A percentile compares a stretch with the other conserved stretches of the same genome.
Evolutionary conservation across 2,113 vertebrate species (phyloP).

Genomic region (Chaetodon auriga): DNA sequence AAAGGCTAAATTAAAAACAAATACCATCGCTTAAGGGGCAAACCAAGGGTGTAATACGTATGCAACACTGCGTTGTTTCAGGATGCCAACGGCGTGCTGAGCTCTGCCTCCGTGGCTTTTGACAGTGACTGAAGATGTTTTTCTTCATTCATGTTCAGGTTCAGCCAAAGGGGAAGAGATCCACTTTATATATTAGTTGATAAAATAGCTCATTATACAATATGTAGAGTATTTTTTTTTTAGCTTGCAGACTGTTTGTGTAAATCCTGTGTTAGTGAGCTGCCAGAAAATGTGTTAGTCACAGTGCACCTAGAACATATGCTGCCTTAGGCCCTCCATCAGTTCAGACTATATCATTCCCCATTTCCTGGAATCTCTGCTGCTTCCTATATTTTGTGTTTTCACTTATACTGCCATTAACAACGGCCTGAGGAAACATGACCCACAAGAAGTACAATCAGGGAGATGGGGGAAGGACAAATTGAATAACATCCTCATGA

Average conservation of each 20-base stretch:
- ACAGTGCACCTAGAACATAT: constrained; percentile 66
- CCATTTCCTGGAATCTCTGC: constrained; percentile 80
- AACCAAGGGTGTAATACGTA: constrained; percentile 33
- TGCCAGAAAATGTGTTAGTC: constrained; percentile 58
- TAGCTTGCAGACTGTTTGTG: constrained; percentile 7
- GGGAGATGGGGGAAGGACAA: constrained; percentile 57
- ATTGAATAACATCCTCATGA: constrained; percentile 74
- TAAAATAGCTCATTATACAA: constrained; percentile 1
- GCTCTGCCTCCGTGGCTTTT: constrained; percentile 11
- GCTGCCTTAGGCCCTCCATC: constrained; percentile 56
- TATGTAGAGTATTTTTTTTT: background rate
- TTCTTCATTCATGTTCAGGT: constrained; percentile 46
- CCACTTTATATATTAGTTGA: constrained; percentile 30
- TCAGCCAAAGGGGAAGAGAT: constrained; percentile 35
- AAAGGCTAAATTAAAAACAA: constrained; percentile 68
- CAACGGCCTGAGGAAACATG: constrained; percentile 74
- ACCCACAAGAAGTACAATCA: constrained; percentile 69
- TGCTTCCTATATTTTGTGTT: constrained; percentile 77
- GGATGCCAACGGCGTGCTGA: constrained; percentile 1
- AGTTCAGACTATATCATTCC: constrained; percentile 66
- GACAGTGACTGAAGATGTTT: constrained; percentile 65
- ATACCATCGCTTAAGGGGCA: constrained; percentile 54
- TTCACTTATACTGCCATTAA: constrained; percentile 80
- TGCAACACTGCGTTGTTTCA: constrained; percentile 9
- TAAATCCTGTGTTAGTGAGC: constrained; percentile 41